Evolutionary conservation across 2,113 vertebrate species (phyloP).

Genomic region (Alouatta palliata): DNA sequence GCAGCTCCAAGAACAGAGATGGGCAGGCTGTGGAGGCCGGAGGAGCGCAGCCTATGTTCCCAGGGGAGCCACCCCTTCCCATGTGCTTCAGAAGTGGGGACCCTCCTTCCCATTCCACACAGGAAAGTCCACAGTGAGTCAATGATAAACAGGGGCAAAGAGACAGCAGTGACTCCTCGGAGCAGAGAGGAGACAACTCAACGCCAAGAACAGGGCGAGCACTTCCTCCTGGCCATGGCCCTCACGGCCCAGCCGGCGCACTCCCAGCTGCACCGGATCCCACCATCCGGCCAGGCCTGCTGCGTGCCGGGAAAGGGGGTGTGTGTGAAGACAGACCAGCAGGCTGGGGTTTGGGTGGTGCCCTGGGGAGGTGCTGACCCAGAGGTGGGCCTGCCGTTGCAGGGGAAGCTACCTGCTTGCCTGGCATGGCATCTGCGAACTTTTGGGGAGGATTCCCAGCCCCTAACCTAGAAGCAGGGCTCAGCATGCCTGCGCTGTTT

Average conservation of each 20-base stretch:
- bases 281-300: neutral
- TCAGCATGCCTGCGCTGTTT: rapidly evolving
- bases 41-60: rapidly evolving
- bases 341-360: neutral
- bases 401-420: neutral
- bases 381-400: neutral
- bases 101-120: rapidly evolving
- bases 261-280: neutral
- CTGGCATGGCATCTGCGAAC: rapidly evolving
- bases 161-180: neutral
- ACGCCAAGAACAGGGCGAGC: rapidly evolving
- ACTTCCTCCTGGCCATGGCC: rapidly evolving
- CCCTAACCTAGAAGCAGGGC: rapidly evolving
- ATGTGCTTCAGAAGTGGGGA: rapidly evolving
- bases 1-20: neutral
- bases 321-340: rapidly evolving
- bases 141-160: neutral
- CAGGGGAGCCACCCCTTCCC: neutral
- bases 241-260: rapidly evolving
- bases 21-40: neutral
- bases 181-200: neutral
- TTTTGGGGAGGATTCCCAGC: rapidly evolving
- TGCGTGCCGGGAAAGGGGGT: rapidly evolving
- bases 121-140: neutral
- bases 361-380: neutral